Evolutionary conservation across 2,888 invertebrate genomes (phyloP).

Genomic region (Rotaria sp.): DNA sequence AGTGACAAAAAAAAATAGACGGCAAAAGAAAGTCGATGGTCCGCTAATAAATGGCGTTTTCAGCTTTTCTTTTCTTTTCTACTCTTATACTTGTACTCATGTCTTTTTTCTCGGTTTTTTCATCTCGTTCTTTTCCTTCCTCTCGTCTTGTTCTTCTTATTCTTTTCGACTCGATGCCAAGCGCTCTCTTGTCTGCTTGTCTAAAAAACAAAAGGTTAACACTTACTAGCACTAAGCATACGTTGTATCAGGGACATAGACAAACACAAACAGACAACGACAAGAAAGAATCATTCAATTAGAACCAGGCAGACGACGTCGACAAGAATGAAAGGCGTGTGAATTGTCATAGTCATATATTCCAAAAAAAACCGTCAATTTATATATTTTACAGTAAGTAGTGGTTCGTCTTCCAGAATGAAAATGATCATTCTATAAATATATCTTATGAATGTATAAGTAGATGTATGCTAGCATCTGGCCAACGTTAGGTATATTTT

Average conservation of each 20-base stretch:
- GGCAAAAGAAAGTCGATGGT: neutral
- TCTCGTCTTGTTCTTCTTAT: neutral
- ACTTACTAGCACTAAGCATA: slow-evolving; percentile 12
- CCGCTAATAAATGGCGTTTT: neutral
- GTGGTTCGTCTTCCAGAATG: neutral
- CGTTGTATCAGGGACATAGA: neutral
- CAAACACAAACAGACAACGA: neutral
- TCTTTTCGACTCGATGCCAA: neutral
- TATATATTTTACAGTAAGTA: neutral
- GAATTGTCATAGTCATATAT: neutral
- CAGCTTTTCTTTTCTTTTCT: neutral
- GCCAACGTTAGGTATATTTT: neutral
- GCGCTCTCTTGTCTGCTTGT: neutral
- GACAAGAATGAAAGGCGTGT: neutral
- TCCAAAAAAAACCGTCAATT: neutral
- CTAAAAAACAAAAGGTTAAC: slow-evolving; percentile 1
- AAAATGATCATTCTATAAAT: neutral
- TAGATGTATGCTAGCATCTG: neutral
- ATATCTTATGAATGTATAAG: neutral
- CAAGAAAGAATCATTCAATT: neutral
- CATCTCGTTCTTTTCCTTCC: neutral
- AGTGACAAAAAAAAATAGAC: neutral
- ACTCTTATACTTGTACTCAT: neutral
- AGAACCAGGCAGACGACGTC: neutral
- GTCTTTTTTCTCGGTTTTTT: neutral